Conservation (phyloP, 2,888 invertebrate genomes). For the Mimachlamys varia region DNA sequence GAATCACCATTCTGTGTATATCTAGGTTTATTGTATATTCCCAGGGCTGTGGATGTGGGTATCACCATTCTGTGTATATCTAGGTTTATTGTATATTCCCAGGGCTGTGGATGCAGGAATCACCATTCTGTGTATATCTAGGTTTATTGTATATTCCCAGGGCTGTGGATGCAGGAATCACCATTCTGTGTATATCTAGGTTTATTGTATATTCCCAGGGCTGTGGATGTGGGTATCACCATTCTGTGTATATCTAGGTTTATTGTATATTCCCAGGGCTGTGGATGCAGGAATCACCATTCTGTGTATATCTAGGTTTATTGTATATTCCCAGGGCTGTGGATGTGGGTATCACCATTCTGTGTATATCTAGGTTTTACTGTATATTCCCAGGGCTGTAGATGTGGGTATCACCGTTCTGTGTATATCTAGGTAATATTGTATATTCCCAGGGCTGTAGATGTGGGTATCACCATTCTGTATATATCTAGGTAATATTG, state of each 20-base stretch:
- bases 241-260: no score
- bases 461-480: constrained; percentile 94
- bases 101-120: constrained; percentile 94
- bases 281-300: no score
- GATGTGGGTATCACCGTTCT: no score
- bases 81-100: background rate
- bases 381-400: background rate
- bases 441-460: constrained; percentile 86
- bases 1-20: constrained; percentile 92
- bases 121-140: constrained; percentile 91
- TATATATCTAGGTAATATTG: constrained; percentile 85
- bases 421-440: background rate
- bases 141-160: background rate
- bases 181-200: no score
- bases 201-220: constrained; percentile 83
- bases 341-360: constrained; percentile 93
- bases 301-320: background rate
- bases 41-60: no score
- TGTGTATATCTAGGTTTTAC: no score
- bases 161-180: no score
- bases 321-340: constrained; percentile 86
- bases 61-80: no score
- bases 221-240: constrained; percentile 94
- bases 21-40: background rate
- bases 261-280: background rate